Percentiles rank a stretch among this genome's conserved stretches.
Evolutionary conservation across 2,888 invertebrate species (phyloP).

Genomic region (Argyra leucocephala): DNA sequence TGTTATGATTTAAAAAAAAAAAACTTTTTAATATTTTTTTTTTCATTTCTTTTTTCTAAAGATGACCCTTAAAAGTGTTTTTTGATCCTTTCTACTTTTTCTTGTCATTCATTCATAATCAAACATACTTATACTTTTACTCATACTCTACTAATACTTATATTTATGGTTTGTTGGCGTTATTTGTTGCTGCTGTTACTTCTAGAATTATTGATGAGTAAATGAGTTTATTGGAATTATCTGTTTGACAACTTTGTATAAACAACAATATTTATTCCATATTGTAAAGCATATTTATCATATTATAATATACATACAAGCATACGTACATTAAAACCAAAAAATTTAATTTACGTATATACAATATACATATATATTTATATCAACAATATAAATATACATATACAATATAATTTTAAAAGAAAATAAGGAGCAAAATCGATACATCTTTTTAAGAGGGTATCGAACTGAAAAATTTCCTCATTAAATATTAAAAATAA

Average conservation of each 20-base stretch:
- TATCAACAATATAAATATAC: too few species aligned
- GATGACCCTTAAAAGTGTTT: conserved; percentile 3
- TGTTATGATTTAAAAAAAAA: not conserved
- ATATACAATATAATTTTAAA: too few species aligned
- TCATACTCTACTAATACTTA: not conserved
- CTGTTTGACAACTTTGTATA: not conserved
- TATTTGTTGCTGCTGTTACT: not conserved
- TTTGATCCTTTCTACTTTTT: not conserved
- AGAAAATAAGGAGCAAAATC: not conserved
- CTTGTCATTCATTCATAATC: not conserved
- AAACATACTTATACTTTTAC: not conserved
- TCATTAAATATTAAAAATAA: conserved; percentile 6
- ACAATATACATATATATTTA: not conserved
- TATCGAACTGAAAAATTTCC: conserved; percentile 1
- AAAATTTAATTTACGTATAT: not conserved
- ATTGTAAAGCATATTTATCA: not conserved
- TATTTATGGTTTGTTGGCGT: too few species aligned
- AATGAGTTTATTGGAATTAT: not conserved
- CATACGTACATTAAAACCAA: not conserved
- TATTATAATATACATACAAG: not conserved
- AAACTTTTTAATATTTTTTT: not conserved
- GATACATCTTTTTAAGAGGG: not conserved
- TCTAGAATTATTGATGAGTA: not conserved
- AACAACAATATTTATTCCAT: not conserved
- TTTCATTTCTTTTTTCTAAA: too few species aligned